Conservation (phyloP, 1,140 invertebrate species). For the Octopus bimaculoides region DNA sequence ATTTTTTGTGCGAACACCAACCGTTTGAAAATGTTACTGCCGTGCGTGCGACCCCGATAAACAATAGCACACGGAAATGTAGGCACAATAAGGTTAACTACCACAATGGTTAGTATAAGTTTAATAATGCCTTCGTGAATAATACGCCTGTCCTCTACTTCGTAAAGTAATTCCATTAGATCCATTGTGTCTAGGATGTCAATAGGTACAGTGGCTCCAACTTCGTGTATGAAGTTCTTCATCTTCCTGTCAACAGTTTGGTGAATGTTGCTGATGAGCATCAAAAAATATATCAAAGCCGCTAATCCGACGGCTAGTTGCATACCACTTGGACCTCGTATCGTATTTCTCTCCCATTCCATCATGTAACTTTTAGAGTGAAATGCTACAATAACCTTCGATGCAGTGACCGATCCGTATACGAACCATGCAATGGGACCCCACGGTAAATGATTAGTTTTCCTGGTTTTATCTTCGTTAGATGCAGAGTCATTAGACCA, state of each 20-base stretch:
- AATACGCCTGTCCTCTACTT: neutral
- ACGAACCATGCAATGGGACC: neutral
- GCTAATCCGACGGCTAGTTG: neutral
- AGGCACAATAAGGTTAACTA: neutral
- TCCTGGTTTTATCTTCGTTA: no score
- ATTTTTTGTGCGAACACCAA: neutral
- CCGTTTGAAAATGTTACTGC: neutral
- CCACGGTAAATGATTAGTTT: neutral
- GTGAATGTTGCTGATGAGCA: neutral
- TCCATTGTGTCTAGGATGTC: neutral
- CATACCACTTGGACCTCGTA: neutral
- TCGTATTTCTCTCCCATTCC: neutral
- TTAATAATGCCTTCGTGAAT: neutral
- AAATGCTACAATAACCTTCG: neutral
- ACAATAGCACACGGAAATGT: neutral
- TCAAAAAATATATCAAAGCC: neutral
- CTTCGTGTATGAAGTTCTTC: neutral
- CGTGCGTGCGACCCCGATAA: neutral
- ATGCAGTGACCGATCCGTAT: neutral
- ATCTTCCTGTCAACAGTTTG: neutral
- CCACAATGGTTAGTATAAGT: neutral
- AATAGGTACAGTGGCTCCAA: neutral
- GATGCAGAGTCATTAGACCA: no score
- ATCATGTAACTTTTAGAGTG: neutral
- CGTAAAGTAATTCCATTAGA: neutral